These are phyloP conservation scores for Rattus norvegicus DNA, from an alignment of 2,113 vertebrate genomes.

Conservation along the genomic window GRCr8 NC_086031.1:84185501-84186000, in stretches of 20 bases:
- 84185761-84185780: not conserved
- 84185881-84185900: accelerated
- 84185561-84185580: not conserved
- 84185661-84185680: not conserved
- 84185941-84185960: too few relatives aligned
- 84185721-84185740: too few relatives aligned
- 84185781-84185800: accelerated
- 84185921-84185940: accelerated
- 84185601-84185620: not conserved
- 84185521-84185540: not conserved
- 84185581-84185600: not conserved
- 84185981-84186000: not conserved
- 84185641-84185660: accelerated
- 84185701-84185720: accelerated
- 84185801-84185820: not conserved
- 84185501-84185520: too few relatives aligned
- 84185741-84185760: too few relatives aligned
- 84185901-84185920: not conserved
- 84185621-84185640: not conserved
- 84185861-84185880: not conserved
- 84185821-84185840: not conserved
- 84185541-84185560: not conserved
- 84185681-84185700: accelerated
- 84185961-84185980: not conserved
- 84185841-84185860: accelerated